Percentiles rank a stretch among this genome's conserved stretches.
These are phyloP conservation scores for Willowsia nigromaculata DNA, from an alignment of 2,888 invertebrate genomes.

Conservation along the genomic window DNA sequence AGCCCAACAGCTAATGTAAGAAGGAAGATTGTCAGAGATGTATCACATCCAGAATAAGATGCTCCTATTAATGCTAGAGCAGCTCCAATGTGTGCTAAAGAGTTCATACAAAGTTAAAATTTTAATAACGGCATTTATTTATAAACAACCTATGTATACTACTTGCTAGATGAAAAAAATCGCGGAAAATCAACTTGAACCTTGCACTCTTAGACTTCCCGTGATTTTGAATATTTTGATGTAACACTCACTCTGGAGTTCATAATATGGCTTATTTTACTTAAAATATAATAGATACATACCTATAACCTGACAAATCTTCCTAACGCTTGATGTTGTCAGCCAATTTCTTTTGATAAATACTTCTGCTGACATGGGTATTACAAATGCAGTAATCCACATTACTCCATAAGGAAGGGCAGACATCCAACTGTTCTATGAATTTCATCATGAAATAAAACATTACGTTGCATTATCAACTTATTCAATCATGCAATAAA, in stretches of 20 bases:
- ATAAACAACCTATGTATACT: no score
- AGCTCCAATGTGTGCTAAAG: slow-evolving; percentile 69
- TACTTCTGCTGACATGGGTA: slow-evolving; percentile 91
- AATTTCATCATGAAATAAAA: background rate
- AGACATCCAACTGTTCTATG: slow-evolving; percentile 90
- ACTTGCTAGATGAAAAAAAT: no score
- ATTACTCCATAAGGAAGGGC: slow-evolving; percentile 93
- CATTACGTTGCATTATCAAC: background rate
- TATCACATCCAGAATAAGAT: slow-evolving; percentile 91
- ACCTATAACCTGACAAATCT: slow-evolving; percentile 76
- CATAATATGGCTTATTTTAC: no score
- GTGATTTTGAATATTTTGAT: no score
- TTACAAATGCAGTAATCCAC: slow-evolving; percentile 93
- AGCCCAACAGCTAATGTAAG: slow-evolving; percentile 91
- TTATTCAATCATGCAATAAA: background rate
- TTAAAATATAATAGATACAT: no score
- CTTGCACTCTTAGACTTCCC: no score
- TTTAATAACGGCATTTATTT: no score
- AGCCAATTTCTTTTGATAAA: slow-evolving; percentile 86
- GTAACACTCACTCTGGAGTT: no score
- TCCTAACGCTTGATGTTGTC: slow-evolving; percentile 66
- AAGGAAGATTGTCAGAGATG: slow-evolving; percentile 87
- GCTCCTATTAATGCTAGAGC: slow-evolving; percentile 87
- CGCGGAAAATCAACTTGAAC: no score
- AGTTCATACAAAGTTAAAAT: no score